Base-by-base conservation (phyloP, 2,888 invertebrate species). In the Strigamia crassipes region DNA sequence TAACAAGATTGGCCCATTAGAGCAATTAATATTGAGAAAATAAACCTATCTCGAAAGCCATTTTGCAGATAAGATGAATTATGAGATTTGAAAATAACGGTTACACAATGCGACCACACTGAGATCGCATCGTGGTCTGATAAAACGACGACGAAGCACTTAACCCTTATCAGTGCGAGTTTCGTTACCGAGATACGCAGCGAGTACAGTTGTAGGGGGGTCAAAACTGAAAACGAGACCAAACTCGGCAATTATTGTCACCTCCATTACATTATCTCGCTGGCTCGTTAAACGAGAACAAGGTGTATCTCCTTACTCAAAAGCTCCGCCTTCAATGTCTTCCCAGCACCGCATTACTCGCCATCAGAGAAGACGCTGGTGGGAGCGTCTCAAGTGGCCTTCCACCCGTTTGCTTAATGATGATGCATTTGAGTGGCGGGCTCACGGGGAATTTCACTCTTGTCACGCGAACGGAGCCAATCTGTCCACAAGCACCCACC, bases 231-330 rank as follows among this genome's bases (percentile, higher is more conserved):
- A 73, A 73, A 73, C 73, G 73, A n/a, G 73, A 13, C 23, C 73
- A 73, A 73, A 73, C 73, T 73, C 73, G 73, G 73, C 73, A 73
- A 73, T 73, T 73, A 73, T 73, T 73, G 73, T 73, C 73, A 73
- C 73, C 23, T 73, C 73, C 73, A 73, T 73, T 73, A 73, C 73
- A 73, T 73, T 73, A 73, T 73, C 73, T 73, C 8, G 27, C 27
- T 73, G 73, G 73, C 23, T 73, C 73, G 73, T 73, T 73, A 73
- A 23, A 31, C 31, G 73, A 21, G 56, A 56, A 23, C 73, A 73
- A 73, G 73, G 73, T 73, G 31, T 31, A 73, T 73, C 31, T 27
- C 73, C 18, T 56, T 56, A 27, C 23, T 31, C 27, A 73, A 73
- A 31, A 73, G 73, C 73, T 73, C 73, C 73, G 73, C 73, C 73